A percentile compares a stretch with the other conserved stretches of the same genome.
These are phyloP conservation scores for Bemisia tabaci DNA, from an alignment of 1,140 invertebrate genomes.

Conservation along the genomic window DNA sequence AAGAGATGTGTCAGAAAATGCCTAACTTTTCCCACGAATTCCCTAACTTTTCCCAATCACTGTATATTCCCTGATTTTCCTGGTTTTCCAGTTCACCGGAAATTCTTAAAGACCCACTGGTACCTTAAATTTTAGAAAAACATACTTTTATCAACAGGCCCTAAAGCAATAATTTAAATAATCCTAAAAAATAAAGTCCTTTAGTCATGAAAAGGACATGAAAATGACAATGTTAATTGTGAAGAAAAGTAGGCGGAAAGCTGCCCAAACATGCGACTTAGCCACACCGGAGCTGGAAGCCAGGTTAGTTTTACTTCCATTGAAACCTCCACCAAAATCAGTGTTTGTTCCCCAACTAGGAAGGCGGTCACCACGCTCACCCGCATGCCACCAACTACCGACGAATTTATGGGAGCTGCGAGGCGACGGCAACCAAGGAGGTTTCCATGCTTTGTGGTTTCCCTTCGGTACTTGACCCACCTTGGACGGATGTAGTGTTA, in stretches of 20 bases:
- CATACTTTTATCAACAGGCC: no score
- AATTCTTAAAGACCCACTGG: no score
- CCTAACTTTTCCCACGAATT: no score
- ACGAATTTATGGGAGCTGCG: slow-evolving; percentile 1
- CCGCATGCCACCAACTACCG: slow-evolving; percentile 1
- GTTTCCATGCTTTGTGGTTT: slow-evolving; percentile 19
- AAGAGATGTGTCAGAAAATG: no score
- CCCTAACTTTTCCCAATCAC: no score
- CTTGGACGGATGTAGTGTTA: slow-evolving; percentile 65
- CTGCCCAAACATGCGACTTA: neutral
- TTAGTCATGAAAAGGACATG: no score
- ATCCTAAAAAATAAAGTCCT: no score
- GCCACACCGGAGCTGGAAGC: neutral
- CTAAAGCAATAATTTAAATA: no score
- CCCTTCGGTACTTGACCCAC: slow-evolving; percentile 34
- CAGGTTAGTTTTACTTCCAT: slow-evolving; percentile 9
- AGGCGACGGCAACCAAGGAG: slow-evolving; percentile 20
- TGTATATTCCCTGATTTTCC: no score
- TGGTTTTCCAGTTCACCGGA: no score
- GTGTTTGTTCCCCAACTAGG: neutral
- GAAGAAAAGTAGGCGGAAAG: neutral
- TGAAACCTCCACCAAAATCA: slow-evolving; percentile 1
- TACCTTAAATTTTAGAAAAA: no score
- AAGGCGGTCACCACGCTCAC: slow-evolving; percentile 19
- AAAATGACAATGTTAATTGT: no score